Evolutionary conservation across 1,140 invertebrate species (phyloP).

Genomic region (Macrosteles quadrilineatus): DNA sequence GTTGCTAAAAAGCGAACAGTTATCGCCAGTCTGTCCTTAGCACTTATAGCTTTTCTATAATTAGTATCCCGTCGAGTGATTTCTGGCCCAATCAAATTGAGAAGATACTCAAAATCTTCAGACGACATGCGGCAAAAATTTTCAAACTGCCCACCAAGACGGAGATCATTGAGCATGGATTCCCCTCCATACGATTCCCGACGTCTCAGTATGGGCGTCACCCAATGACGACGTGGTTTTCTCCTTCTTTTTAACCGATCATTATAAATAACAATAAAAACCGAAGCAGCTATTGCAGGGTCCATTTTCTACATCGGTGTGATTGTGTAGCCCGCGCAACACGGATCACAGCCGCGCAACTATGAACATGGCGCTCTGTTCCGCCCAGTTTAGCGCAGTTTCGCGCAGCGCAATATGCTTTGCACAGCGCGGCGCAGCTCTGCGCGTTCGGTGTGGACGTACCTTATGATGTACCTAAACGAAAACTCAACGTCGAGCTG

Average conservation of each 20-base stretch:
- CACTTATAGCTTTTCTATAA: constrained; percentile 42
- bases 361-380: constrained; percentile 11
- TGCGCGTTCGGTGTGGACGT: background rate
- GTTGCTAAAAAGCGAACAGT: constrained; percentile 45
- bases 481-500: too few species aligned
- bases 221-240: too few species aligned
- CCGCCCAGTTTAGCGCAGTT: too few species aligned
- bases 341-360: constrained; percentile 1
- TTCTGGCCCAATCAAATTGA: constrained; percentile 36
- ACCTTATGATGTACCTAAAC: background rate
- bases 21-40: constrained; percentile 40
- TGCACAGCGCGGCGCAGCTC: background rate
- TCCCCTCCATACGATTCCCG: too few species aligned
- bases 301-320: constrained; percentile 14
- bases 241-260: too few species aligned
- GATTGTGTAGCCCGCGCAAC: background rate
- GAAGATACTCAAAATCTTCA: constrained; percentile 38
- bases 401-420: too few species aligned
- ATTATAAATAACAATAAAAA: too few species aligned
- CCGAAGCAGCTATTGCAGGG: constrained; percentile 6
- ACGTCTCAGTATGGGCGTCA: too few species aligned
- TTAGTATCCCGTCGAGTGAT: constrained; percentile 45
- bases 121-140: constrained; percentile 31
- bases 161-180: too few species aligned
- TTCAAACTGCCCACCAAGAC: background rate